These are phyloP conservation scores for Agrilus biguttatus DNA, from an alignment of 2,888 invertebrate genomes.

Conservation along the genomic window DNA sequence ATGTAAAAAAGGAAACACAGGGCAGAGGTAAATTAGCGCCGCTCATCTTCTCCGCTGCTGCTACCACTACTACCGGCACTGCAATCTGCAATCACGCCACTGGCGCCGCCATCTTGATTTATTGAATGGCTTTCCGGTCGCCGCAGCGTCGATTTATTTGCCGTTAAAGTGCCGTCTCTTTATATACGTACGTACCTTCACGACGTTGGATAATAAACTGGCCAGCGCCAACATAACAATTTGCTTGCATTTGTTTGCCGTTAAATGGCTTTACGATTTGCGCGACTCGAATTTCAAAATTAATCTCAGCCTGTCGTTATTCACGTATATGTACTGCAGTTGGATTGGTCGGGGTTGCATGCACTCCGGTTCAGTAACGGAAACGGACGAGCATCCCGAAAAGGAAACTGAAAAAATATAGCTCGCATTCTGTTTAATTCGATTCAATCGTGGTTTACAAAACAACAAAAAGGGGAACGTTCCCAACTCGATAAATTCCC, in stretches of 20 bases:
- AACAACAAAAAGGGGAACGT: too few relatives aligned
- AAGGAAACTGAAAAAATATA: too few relatives aligned
- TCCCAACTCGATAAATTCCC: too few relatives aligned
- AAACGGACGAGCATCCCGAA: too few relatives aligned
- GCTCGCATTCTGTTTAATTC: too few relatives aligned
- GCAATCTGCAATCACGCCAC: constrained; percentile 9
- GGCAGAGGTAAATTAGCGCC: constrained; percentile 7
- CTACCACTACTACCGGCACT: background rate
- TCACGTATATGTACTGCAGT: too few relatives aligned
- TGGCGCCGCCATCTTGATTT: constrained; percentile 14
- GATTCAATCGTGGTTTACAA: too few relatives aligned
- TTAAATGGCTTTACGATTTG: background rate
- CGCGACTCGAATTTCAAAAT: background rate
- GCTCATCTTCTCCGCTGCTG: constrained; percentile 5
- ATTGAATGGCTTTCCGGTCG: constrained; percentile 7
- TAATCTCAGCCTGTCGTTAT: background rate
- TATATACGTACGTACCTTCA: constrained; percentile 5
- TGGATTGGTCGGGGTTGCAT: too few relatives aligned
- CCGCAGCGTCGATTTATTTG: constrained; percentile 5
- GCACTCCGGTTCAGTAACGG: too few relatives aligned
- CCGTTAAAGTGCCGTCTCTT: constrained; percentile 8
- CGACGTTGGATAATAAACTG: constrained; percentile 5
- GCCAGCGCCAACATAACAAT: constrained; percentile 4
- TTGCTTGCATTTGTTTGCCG: constrained; percentile 2
- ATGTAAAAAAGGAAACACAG: background rate